Percentiles rank a stretch among this genome's conserved stretches.
Conservation (phyloP, 2,888 invertebrate species). For the Drosophila robusta region DNA sequence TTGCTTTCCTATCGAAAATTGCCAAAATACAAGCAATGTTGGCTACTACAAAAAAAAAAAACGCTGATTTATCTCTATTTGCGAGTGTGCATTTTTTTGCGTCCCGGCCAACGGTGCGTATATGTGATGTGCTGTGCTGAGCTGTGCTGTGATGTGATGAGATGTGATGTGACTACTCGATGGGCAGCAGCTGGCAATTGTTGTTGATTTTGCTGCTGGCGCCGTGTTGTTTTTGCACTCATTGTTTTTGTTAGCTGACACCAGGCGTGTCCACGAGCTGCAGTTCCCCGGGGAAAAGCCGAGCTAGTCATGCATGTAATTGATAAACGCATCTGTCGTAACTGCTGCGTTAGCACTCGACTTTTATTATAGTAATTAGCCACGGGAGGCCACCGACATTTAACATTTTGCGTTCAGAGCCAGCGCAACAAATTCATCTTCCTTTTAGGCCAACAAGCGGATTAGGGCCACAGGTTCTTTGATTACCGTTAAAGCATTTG, state of each 20-base stretch:
- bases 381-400: not conserved
- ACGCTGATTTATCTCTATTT: not conserved
- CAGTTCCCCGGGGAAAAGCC: constrained; percentile 3
- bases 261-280: constrained; percentile 41
- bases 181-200: not conserved
- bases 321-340: constrained; percentile 57
- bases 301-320: constrained; percentile 57
- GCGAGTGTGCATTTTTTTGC: not conserved
- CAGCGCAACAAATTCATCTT: constrained; percentile 5
- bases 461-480: constrained; percentile 29
- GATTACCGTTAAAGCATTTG: constrained; percentile 30
- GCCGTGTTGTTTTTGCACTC: constrained; percentile 43
- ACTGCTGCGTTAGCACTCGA: constrained; percentile 17
- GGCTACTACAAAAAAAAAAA: not conserved
- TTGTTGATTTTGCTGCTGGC: constrained; percentile 48
- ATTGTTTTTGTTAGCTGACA: constrained; percentile 37
- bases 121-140: no score
- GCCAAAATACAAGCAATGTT: not conserved
- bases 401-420: constrained; percentile 6
- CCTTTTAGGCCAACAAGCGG: constrained; percentile 13
- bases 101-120: no score
- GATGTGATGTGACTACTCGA: constrained; percentile 27
- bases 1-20: not conserved
- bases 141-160: not conserved
- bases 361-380: constrained; percentile 37